Conservation (phyloP, 2,888 invertebrate genomes). For the Thereva unica region DNA sequence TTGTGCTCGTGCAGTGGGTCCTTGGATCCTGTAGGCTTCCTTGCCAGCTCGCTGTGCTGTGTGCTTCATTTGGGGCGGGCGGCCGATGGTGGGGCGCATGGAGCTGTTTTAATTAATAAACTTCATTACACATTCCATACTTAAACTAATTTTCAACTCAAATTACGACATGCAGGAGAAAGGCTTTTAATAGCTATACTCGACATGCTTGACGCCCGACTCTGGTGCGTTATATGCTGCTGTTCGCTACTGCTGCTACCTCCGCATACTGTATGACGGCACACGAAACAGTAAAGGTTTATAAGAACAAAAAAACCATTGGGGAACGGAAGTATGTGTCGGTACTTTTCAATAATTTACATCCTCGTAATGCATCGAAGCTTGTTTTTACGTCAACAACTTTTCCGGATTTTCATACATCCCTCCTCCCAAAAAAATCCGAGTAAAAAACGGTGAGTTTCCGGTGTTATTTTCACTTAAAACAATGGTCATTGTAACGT, state of each 20-base stretch:
- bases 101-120: conserved; percentile 49
- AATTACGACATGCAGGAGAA: conserved; percentile 47
- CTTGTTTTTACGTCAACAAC: no score
- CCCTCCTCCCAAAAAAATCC: no score
- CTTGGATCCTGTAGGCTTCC: neutral
- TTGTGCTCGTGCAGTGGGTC: conserved; percentile 6
- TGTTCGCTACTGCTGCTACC: neutral
- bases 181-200: conserved; percentile 47
- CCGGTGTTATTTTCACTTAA: no score
- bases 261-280: no score
- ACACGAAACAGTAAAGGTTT: no score
- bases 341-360: no score
- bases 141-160: conserved; percentile 49
- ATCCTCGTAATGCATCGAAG: no score
- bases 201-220: conserved; percentile 41
- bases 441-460: no score
- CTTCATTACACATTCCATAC: conserved; percentile 48
- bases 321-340: no score
- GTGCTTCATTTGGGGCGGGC: neutral
- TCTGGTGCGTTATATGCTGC: conserved; percentile 23
- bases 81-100: conserved; percentile 35
- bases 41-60: neutral
- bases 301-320: no score
- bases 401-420: no score
- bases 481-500: no score